phyloP scores from a whole-genome alignment of 2,113 vertebrate species.

The Otus sunia region DNA sequence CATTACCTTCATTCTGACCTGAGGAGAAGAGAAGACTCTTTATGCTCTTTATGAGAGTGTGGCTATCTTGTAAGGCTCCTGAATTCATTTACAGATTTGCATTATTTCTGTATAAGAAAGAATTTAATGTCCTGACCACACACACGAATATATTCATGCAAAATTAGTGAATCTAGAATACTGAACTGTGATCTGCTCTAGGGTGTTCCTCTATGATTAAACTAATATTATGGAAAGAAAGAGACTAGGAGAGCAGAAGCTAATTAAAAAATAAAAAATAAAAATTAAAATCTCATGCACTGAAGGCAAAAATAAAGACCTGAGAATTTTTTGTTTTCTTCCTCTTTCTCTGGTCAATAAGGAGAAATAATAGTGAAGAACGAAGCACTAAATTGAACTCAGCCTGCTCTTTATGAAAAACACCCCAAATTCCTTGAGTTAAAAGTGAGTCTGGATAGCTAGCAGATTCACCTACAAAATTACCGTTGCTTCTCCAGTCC shows the following conservation, averaged over 20 bases:
- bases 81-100: neutral
- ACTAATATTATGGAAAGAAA: neutral
- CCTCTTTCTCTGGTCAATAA: constrained; percentile 12
- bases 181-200: neutral
- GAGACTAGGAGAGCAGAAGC: neutral
- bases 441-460: constrained; percentile 12
- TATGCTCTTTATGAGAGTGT: neutral
- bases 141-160: neutral
- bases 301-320: neutral
- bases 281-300: neutral
- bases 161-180: neutral
- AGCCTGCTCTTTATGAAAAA: neutral
- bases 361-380: neutral
- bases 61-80: neutral
- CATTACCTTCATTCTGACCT: neutral
- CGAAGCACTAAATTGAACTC: neutral
- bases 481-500: neutral
- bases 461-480: neutral
- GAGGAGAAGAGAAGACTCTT: neutral
- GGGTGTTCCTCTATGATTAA: neutral
- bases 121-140: neutral
- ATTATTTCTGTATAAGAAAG: neutral
- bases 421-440: neutral
- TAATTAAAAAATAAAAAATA: neutral
- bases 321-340: neutral